Conservation (phyloP, 2,113 vertebrate genomes). For the Circaetus gallicus region DNA sequence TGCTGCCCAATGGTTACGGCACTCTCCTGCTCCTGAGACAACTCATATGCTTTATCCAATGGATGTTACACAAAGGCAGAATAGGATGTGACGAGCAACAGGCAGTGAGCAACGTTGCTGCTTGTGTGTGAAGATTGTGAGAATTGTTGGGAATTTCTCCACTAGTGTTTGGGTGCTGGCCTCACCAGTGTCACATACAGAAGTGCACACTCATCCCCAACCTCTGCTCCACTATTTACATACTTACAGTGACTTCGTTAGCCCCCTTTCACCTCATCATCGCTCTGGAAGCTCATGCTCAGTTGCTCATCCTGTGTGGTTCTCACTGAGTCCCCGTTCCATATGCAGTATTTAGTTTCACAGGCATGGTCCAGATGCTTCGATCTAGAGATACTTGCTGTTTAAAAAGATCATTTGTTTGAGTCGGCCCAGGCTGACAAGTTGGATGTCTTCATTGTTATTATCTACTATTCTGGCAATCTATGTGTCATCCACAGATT, state of each 20-base stretch:
- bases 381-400: background rate
- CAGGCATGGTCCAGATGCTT: background rate
- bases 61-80: background rate
- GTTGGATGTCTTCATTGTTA: background rate
- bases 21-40: background rate
- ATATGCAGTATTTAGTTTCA: background rate
- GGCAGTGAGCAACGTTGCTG: background rate
- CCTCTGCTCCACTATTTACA: background rate
- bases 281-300: background rate
- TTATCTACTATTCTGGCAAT: background rate
- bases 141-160: background rate
- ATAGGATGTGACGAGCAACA: background rate
- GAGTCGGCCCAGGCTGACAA: background rate
- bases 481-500: background rate
- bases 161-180: background rate
- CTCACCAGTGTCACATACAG: background rate
- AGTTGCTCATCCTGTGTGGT: background rate
- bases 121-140: background rate
- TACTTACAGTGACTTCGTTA: background rate
- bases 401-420: background rate
- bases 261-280: background rate
- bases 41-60: rapidly evolving
- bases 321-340: background rate
- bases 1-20: rapidly evolving
- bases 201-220: background rate